Evolutionary conservation across 2,888 invertebrate species (phyloP).

Genomic region (Nesidiocoris tenuis): DNA sequence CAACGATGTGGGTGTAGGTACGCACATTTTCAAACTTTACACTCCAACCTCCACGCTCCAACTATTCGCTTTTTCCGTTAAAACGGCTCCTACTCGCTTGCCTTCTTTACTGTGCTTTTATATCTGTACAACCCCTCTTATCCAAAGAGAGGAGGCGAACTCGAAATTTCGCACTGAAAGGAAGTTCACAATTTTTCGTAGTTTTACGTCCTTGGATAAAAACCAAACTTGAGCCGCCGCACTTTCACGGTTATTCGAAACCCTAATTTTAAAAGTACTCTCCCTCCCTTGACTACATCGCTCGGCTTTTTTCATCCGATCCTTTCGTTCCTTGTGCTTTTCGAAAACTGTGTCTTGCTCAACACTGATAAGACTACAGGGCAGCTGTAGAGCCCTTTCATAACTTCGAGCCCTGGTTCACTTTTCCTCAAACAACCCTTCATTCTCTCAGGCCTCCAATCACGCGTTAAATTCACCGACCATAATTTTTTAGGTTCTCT

Average conservation of each 20-base stretch:
- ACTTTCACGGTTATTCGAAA: constrained; percentile 24
- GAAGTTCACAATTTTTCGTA: neutral
- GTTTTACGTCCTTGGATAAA: too few relatives aligned
- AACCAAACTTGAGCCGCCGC: too few relatives aligned
- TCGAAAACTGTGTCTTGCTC: neutral
- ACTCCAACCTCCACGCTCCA: too few relatives aligned
- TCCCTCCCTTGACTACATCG: neutral
- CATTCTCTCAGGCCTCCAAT: constrained; percentile 28
- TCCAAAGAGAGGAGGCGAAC: too few relatives aligned
- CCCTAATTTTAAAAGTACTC: constrained; percentile 35
- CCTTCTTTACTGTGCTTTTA: too few relatives aligned
- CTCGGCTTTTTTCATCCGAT: neutral
- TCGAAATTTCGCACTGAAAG: neutral
- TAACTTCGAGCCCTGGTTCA: constrained; percentile 19
- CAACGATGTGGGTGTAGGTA: too few relatives aligned
- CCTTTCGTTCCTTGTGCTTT: neutral
- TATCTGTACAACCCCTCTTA: too few relatives aligned
- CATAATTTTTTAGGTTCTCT: constrained; percentile 17
- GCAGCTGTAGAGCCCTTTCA: constrained; percentile 13
- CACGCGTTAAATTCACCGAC: constrained; percentile 33
- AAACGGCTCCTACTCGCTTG: too few relatives aligned
- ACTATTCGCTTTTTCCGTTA: too few relatives aligned
- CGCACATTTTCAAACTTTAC: too few relatives aligned
- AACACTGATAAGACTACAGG: constrained; percentile 23
- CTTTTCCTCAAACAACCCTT: constrained; percentile 1